Conservation (phyloP, 2,888 invertebrate genomes). For the Melanophora roralis region DNA sequence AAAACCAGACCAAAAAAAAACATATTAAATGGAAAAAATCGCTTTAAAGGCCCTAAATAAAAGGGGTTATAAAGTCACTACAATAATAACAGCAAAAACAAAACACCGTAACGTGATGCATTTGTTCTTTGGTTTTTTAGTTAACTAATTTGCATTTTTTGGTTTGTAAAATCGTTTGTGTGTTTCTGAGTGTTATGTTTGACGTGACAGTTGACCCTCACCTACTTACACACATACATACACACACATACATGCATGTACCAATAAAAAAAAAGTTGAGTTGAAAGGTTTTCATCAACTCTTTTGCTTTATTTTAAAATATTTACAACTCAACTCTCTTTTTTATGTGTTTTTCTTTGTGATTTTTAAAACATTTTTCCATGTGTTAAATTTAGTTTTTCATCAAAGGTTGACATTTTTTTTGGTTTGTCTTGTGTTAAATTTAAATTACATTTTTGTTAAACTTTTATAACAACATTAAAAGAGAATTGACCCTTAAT, state of each 20-base stretch:
- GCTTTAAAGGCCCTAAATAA: constrained; percentile 33
- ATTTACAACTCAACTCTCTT: constrained; percentile 3
- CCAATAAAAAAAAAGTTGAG: neutral
- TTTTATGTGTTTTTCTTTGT: neutral
- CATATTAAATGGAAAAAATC: neutral
- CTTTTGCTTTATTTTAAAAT: neutral
- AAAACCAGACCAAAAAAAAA: constrained; percentile 6
- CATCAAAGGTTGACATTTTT: constrained; percentile 18
- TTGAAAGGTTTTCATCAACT: constrained; percentile 25
- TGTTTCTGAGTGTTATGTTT: neutral
- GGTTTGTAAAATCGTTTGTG: neutral
- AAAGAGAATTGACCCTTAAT: no score
- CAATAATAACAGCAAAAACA: neutral
- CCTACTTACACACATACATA: no score
- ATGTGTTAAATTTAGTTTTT: constrained; percentile 16
- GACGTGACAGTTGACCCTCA: constrained; percentile 44
- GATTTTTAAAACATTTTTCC: neutral
- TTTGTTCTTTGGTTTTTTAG: neutral
- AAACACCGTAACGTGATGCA: neutral
- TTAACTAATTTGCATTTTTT: constrained; percentile 34
- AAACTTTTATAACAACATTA: constrained; percentile 1
- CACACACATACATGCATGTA: no score
- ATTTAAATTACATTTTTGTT: neutral
- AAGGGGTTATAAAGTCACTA: constrained; percentile 33
- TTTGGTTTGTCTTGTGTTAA: neutral